These are phyloP conservation scores for Lepilemur ruficaudatus DNA, from an alignment of 2,797 vertebrate genomes.

Conservation along the genomic window DNA sequence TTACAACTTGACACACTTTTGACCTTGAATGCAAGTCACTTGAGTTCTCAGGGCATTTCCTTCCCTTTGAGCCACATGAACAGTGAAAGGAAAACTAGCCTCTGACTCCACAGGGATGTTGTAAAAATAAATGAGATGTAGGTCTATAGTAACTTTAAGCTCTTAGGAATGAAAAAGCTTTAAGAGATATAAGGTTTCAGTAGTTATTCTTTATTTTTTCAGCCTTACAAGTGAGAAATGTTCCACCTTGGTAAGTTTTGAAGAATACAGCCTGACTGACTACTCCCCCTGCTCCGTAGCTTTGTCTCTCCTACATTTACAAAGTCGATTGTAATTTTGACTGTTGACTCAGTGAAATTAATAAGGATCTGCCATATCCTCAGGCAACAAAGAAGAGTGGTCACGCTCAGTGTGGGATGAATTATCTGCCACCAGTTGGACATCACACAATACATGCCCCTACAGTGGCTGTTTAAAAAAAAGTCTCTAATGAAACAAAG, in stretches of 20 bases:
- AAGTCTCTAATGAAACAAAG: slow-evolving; percentile 59
- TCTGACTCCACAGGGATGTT: slow-evolving; percentile 54
- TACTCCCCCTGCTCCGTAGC: background rate
- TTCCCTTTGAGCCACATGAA: slow-evolving; percentile 14
- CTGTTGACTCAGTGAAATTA: slow-evolving; percentile 48
- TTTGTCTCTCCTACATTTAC: slow-evolving; percentile 39
- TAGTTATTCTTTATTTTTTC: slow-evolving; percentile 42
- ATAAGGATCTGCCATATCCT: slow-evolving; percentile 44
- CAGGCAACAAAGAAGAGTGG: slow-evolving; percentile 37
- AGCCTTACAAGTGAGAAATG: slow-evolving; percentile 45
- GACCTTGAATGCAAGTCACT: slow-evolving; percentile 55
- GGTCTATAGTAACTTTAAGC: slow-evolving; percentile 46
- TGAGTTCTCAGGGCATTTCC: slow-evolving; percentile 40
- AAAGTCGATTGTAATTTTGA: slow-evolving; percentile 39
- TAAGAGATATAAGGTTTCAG: slow-evolving; percentile 27
- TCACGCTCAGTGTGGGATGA: background rate
- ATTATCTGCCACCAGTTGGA: slow-evolving; percentile 42
- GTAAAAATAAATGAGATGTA: slow-evolving; percentile 66
- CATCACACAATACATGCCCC: slow-evolving; percentile 36
- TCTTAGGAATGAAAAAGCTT: slow-evolving; percentile 58
- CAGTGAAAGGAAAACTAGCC: slow-evolving; percentile 51
- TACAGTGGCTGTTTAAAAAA: slow-evolving; percentile 22
- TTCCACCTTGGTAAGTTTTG: slow-evolving; percentile 50
- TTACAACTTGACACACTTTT: slow-evolving; percentile 47
- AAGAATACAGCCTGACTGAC: background rate